Base-by-base conservation (phyloP, 1,140 invertebrate genomes). In the Drosophila arizonae region DNA sequence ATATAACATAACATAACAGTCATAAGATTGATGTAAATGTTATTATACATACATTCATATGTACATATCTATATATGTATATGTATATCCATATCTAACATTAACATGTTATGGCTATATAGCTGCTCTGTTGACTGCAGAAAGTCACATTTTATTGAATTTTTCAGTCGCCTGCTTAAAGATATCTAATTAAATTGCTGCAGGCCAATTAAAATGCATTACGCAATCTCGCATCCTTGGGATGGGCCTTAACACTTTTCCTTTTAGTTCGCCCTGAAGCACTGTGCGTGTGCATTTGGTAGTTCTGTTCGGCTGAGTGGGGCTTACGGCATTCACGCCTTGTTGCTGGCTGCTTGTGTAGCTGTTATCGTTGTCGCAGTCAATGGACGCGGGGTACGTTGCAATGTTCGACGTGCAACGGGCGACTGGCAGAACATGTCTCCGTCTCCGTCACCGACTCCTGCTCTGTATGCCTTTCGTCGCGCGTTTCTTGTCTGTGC, bases 281-380 rank as follows among this genome's bases (percentile, higher is more conserved):
- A 74, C 57, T 74, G 50, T 72, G 62, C 69, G 45, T 55, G 52
- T 56, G 56, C 43, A 15, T 63, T 57, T 33, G 24, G 52, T 24
- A 46, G 43, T 15, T 8, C 24, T 58, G 55, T 8, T 6, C 41
- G 11, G 17, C 39, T 41, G 55, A 56, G 26, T 56, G 66, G 45
- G 64, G 84, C 84, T 87, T 82, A 74, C 84, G 82, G 82, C 84
- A 87, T 87, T 87, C 76, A 87, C 84, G 84, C 84, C 84, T 87
- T 88, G 82, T 87, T 87, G 84, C 74, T 73, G 76, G 72, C 52
- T 75, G 61, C 51, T 70, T 71, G 72, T 87, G 66, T 78, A 78
- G 82, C 72, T 87, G 78, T 79, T 87, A 79, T 82, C 72, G 79
- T 79, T 87, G 82, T 79, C 79, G 82, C 67, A 72, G 46, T 41